A percentile compares a stretch with the other conserved stretches of the same genome.
These are phyloP conservation scores for Ditylenchus weischeri DNA, from an alignment of 2,888 invertebrate genomes.

Conservation along the genomic window DNA sequence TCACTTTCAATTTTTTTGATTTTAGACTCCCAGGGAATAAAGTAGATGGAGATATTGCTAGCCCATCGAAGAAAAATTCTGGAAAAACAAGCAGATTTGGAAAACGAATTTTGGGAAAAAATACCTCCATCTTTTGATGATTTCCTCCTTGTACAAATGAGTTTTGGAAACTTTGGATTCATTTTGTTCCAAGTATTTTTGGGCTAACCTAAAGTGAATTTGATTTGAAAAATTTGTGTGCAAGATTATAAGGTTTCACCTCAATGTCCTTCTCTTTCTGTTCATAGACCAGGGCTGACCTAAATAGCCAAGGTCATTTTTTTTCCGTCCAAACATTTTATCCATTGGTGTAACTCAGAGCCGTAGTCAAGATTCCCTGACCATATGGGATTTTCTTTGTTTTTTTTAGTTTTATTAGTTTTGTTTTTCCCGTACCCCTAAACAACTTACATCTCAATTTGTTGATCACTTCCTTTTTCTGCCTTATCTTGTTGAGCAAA, in stretches of 20 bases:
- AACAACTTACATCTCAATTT: conserved; percentile 47
- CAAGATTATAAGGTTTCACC: conserved; percentile 26
- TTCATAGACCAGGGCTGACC: conserved; percentile 59
- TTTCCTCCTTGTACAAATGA: conserved; percentile 59
- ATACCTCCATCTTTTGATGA: conserved; percentile 47
- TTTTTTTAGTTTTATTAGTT: too few species aligned
- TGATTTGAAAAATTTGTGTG: neutral
- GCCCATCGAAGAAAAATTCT: conserved; percentile 33
- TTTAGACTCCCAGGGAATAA: conserved; percentile 90
- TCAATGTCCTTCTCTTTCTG: conserved; percentile 59
- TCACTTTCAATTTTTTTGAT: conserved; percentile 89
- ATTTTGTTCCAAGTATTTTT: conserved; percentile 59
- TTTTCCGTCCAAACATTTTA: too few species aligned
- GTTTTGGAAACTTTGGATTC: conserved; percentile 58
- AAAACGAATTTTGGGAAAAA: conserved; percentile 3
- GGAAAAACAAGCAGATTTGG: neutral
- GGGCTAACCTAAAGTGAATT: conserved; percentile 56
- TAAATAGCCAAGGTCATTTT: conserved; percentile 39
- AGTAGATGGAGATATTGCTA: conserved; percentile 76
- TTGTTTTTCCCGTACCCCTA: too few species aligned
- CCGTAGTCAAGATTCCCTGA: too few species aligned
- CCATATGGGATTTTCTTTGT: too few species aligned
- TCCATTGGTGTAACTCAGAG: too few species aligned
- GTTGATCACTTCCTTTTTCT: conserved; percentile 61
- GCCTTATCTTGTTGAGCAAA: conserved; percentile 59